Evolutionary conservation across 2,797 vertebrate genomes (phyloP).

Genomic region (Rhyacichthys aspro): DNA sequence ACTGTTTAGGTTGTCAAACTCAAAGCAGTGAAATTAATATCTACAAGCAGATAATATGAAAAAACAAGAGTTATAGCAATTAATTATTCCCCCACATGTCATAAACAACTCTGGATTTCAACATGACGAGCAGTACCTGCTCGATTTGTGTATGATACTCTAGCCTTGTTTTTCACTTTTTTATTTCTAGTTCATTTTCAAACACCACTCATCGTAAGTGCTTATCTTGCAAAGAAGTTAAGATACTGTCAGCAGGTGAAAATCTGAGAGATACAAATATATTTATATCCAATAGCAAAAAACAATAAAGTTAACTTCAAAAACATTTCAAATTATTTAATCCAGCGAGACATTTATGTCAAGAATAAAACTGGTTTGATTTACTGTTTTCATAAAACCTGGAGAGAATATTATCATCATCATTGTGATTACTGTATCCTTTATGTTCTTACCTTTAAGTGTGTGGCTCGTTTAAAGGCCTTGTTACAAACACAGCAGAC

Average conservation of each 20-base stretch:
- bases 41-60: conserved; percentile 9
- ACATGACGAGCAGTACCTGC: background rate
- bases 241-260: background rate
- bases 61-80: conserved; percentile 13
- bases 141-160: background rate
- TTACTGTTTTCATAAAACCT: too few relatives aligned
- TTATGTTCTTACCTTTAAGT: conserved; percentile 88
- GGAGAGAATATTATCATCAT: too few relatives aligned
- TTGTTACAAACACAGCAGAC: conserved; percentile 91
- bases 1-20: conserved; percentile 1
- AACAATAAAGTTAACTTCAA: background rate
- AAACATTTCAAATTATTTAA: background rate
- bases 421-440: background rate
- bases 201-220: background rate
- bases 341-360: too few relatives aligned
- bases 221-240: background rate
- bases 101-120: background rate
- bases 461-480: conserved; percentile 95
- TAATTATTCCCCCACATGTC: conserved; percentile 10
- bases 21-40: conserved; percentile 13
- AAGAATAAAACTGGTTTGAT: too few relatives aligned
- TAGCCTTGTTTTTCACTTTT: conserved; percentile 5
- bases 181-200: background rate
- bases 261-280: background rate
- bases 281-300: background rate